Evolutionary conservation across 2,888 invertebrate species (phyloP).

Genomic region (Hyalella azteca): DNA sequence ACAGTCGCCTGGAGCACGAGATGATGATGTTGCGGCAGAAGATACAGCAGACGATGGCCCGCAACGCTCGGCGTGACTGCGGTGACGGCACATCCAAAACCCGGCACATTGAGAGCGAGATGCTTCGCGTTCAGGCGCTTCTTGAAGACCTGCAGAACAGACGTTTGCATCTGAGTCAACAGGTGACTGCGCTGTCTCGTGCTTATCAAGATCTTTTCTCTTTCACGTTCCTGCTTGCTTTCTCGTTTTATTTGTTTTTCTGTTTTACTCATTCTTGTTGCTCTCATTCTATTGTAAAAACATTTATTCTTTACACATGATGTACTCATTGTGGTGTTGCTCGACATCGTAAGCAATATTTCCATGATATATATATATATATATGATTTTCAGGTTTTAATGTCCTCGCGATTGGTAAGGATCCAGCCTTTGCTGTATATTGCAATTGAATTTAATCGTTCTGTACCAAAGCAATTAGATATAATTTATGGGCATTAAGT

Average conservation of each 20-base stretch:
- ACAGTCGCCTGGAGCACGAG: constrained; percentile 86
- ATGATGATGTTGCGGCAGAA: constrained; percentile 83
- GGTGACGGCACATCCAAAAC: constrained; percentile 56
- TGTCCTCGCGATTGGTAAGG: too few species aligned
- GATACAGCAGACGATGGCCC: constrained; percentile 65
- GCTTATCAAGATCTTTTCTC: not conserved
- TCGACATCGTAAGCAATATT: too few species aligned
- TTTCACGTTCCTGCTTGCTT: not conserved
- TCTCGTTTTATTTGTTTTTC: not conserved
- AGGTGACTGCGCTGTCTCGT: constrained; percentile 62
- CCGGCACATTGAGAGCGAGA: constrained; percentile 69
- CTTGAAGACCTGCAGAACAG: constrained; percentile 86
- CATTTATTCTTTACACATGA: too few species aligned
- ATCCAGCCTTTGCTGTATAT: too few species aligned
- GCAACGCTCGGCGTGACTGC: constrained; percentile 49
- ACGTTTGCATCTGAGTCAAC: constrained; percentile 82
- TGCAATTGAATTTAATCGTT: too few species aligned
- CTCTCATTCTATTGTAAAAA: too few species aligned
- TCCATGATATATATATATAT: too few species aligned
- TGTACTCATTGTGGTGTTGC: too few species aligned
- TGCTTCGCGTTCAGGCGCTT: constrained; percentile 80
- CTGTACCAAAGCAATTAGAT: too few species aligned
- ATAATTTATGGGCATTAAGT: too few species aligned
- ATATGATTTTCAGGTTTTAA: too few species aligned
- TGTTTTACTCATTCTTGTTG: not conserved